Percentiles rank a stretch among this genome's conserved stretches.
phyloP scores from a whole-genome alignment of 2,888 invertebrate genomes.

The Melitaea athalia region DNA sequence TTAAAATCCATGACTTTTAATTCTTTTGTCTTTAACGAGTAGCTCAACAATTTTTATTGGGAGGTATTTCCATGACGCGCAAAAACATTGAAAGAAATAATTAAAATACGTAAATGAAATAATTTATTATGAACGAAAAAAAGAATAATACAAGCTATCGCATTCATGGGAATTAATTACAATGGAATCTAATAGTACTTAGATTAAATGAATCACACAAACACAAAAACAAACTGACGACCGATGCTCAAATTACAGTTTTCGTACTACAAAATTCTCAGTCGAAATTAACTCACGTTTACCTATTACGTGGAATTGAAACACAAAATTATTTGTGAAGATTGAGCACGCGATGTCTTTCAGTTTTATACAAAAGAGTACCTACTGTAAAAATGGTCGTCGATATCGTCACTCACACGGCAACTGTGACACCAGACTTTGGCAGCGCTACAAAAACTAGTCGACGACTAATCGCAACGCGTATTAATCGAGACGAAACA shows the following conservation, averaged over 20 bases:
- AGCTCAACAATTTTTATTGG: conserved; percentile 23
- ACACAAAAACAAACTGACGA: conserved; percentile 4
- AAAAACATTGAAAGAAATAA: conserved; percentile 35
- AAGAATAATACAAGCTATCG: conserved; percentile 21
- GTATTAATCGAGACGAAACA: neutral
- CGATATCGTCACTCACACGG: neutral
- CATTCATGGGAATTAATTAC: conserved; percentile 33
- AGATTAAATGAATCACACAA: conserved; percentile 1
- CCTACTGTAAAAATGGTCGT: neutral
- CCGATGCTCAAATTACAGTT: neutral
- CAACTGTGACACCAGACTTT: conserved; percentile 29
- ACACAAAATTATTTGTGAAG: no score
- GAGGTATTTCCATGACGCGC: conserved; percentile 18
- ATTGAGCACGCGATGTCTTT: no score
- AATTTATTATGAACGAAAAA: conserved; percentile 40
- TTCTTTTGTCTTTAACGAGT: conserved; percentile 58
- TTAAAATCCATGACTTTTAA: conserved; percentile 46
- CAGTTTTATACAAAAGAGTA: no score
- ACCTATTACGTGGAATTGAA: neutral
- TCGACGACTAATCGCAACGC: conserved; percentile 23
- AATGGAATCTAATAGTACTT: conserved; percentile 21
- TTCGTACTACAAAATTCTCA: conserved; percentile 7
- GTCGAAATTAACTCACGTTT: neutral
- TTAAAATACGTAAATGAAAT: conserved; percentile 41
- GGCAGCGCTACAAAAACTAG: conserved; percentile 31